phyloP scores from a whole-genome alignment of 2,797 vertebrate genomes.

The Esox lucius region DNA sequence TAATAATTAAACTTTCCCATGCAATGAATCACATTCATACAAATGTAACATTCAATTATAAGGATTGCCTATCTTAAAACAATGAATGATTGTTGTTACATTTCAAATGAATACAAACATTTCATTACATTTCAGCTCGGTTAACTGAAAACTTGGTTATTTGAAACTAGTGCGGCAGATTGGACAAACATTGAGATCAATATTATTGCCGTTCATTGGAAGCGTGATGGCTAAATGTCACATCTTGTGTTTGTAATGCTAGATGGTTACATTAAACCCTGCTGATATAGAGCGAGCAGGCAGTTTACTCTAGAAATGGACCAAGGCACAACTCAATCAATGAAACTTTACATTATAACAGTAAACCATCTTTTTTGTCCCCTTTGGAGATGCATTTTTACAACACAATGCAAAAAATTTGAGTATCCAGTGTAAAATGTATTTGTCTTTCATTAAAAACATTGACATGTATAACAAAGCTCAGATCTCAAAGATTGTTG shows the following conservation, averaged over 20 bases:
- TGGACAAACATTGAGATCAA: constrained; percentile 37
- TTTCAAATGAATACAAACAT: background rate
- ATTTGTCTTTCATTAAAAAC: too few relatives aligned
- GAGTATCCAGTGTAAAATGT: too few relatives aligned
- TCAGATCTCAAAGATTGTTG: too few relatives aligned
- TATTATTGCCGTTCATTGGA: constrained; percentile 40
- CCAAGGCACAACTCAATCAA: too few relatives aligned
- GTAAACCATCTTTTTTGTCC: too few relatives aligned
- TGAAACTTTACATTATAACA: too few relatives aligned
- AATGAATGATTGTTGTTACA: background rate
- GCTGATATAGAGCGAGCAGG: background rate
- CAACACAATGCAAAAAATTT: too few relatives aligned
- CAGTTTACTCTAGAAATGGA: too few relatives aligned
- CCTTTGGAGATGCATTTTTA: too few relatives aligned
- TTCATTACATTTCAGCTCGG: constrained; percentile 10
- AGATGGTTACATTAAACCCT: too few relatives aligned
- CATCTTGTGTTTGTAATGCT: too few relatives aligned
- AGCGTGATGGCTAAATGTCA: constrained; percentile 45
- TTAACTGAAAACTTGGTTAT: constrained; percentile 22
- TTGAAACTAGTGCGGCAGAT: constrained; percentile 25
- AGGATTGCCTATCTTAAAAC: background rate
- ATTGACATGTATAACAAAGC: too few relatives aligned
- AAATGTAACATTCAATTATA: background rate
- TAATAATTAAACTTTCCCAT: background rate
- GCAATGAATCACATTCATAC: background rate